phyloP scores from a whole-genome alignment of 2,888 invertebrate species.

The Conomelus anceps region DNA sequence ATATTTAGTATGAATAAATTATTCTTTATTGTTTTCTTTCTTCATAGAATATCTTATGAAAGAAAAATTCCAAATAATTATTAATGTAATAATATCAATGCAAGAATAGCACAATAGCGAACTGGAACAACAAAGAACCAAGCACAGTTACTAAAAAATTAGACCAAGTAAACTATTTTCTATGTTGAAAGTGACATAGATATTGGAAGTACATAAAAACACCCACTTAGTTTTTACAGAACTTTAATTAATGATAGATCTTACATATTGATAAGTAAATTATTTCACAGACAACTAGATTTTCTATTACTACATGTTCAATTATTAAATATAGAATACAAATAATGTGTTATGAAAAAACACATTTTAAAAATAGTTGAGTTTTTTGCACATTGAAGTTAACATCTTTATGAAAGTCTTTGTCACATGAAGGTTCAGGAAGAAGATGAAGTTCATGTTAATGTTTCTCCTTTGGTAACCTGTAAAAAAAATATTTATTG shows the following conservation, averaged over 20 bases:
- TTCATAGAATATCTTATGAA: no score
- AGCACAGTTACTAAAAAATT: no score
- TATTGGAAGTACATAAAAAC: background rate
- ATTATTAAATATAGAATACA: background rate
- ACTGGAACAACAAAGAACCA: no score
- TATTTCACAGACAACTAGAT: background rate
- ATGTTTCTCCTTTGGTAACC: slow-evolving; percentile 83
- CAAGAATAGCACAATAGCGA: no score
- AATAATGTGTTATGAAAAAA: background rate
- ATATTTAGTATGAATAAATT: no score
- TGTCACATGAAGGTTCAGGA: background rate
- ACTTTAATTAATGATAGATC: background rate
- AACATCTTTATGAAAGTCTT: background rate
- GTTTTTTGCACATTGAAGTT: background rate
- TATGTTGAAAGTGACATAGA: no score
- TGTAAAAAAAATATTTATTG: slow-evolving; percentile 42
- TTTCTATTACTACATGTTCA: background rate
- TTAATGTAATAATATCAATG: no score
- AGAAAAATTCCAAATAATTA: no score
- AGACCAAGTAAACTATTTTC: no score
- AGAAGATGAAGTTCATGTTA: slow-evolving; percentile 51
- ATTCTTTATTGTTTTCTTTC: no score
- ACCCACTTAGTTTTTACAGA: background rate
- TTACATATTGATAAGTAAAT: background rate
- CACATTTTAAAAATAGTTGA: background rate